Evolutionary conservation across 2,888 invertebrate genomes (phyloP), one percentile per base, ranked within the genome.

Genomic region (Eupithecia dodoneata): DNA sequence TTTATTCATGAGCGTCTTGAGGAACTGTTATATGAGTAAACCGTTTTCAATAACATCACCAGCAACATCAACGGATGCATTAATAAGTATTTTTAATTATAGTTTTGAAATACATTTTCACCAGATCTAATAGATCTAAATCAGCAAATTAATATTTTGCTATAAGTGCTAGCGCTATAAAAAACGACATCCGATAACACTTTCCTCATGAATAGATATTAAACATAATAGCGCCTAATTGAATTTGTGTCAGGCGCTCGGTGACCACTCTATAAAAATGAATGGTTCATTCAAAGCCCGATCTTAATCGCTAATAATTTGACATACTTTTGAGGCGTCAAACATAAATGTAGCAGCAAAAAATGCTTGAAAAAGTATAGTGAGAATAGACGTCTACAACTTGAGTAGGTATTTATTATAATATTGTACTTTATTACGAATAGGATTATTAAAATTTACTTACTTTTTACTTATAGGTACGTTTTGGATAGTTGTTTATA

Each of bases 231-330:
- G 79, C n/a, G 79, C 76, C 77, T 82, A 81, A 82, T 82, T 82
- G 77, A 80, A 81, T 78, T 76, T 81, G 80, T 81, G 82, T 79
- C 81, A 80, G 79, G 70, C 77, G 78, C 82, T 78, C 81, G 77
- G 80, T 78, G 81, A 74, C 77, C 77, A 79, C 67, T 75, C 80
- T 74, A 80, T 81, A 81, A 79, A 79, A 78, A 77, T 82, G 80
- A 82, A 80, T 80, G 78, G 77, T 72, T 74, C 71, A 79, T 71
- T 79, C 81, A 78, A 75, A 76, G 76, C 80, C 74, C 78, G 81
- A 81, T 82, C 76, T 81, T 82, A 86, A 87, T 87, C 79, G 84
- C 71, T 74, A 80, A 81, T 82, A 84, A 86, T 87, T 85, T 87
- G 86, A 86, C 85, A 86, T 80, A 86, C 83, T 86, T 87, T 79